phyloP scores from a whole-genome alignment of 1,140 invertebrate species.

The Campoletis sonorensis region DNA sequence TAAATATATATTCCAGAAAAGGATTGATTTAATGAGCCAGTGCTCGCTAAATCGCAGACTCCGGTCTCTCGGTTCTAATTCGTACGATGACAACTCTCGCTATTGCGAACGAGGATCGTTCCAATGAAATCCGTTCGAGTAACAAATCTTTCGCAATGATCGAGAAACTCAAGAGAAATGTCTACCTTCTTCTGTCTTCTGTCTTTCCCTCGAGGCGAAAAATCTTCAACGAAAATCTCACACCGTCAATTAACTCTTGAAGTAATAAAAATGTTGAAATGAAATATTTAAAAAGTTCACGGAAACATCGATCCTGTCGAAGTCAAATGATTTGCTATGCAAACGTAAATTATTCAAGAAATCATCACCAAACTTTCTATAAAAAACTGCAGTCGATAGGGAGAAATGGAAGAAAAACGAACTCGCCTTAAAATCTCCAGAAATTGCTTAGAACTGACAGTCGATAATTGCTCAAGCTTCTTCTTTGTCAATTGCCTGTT shows the following conservation, averaged over 20 bases:
- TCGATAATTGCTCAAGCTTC: too few species aligned
- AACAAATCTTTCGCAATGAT: constrained; percentile 33
- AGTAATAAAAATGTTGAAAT: not conserved
- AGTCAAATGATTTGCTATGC: not conserved
- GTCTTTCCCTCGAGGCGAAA: not conserved
- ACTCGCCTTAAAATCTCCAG: too few species aligned
- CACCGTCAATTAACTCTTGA: constrained; percentile 14
- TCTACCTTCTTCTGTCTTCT: too few species aligned
- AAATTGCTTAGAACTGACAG: too few species aligned
- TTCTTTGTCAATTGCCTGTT: too few species aligned
- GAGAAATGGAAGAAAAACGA: too few species aligned
- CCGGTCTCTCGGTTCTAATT: constrained; percentile 1
- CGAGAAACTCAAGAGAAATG: not conserved
- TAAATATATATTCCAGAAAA: constrained; percentile 18
- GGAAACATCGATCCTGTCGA: not conserved
- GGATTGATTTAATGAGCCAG: constrained; percentile 28
- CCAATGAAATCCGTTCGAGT: constrained; percentile 5
- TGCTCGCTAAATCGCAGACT: not conserved
- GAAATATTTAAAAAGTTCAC: not conserved
- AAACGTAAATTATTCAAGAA: too few species aligned
- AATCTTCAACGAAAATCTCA: constrained; percentile 22
- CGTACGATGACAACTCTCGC: constrained; percentile 27
- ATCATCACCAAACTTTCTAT: too few species aligned
- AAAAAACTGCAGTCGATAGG: too few species aligned
- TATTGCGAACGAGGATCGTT: not conserved